Evolutionary conservation across 2,797 vertebrate species (phyloP), one percentile per base, ranked within the genome.

Genomic region (Cacajao melanocephalus): DNA sequence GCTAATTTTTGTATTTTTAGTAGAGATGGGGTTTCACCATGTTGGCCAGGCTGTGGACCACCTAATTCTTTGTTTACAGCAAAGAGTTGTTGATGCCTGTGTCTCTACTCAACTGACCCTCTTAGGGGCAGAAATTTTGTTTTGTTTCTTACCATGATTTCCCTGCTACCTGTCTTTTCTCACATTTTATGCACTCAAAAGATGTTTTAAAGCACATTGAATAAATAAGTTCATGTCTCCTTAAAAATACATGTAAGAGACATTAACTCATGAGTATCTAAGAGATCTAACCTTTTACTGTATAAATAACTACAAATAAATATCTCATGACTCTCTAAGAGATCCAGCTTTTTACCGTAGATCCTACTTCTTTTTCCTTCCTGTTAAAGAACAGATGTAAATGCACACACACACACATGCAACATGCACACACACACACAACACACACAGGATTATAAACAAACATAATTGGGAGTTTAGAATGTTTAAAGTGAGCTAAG

Each of bases 131-230:
- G 33, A 86, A 28, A 70, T 72, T 93, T 80, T 58, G 15, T 44
- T 93, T 91, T 52, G 39, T 80, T 96, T 94, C 81, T 80, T n/a
- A 9, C 55, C 33, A 36, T 81, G 24, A 41, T 46, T 96, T 67
- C 19, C 39, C 44, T 2, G n/a, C 12, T 78, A 57, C 19, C 11
- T 24, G n/a, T 57, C 55, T 41, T 28, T 48, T 88, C 33, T 48
- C 87, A 72, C n/a, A 52, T 36, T 30, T 19, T 58, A 50, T 17
- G 22, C 48, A 48, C 19, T 70, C 81, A 41, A 88, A 97, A 78
- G 46, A 33, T 4, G 0, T 12, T 48, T 72, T 67, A 79, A 80
- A 89, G 15, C 24, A 39, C 30, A 7, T 48, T 48, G n/a, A 90
- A 55, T 83, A 87, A 57, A 33, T 80, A 46, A 83, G 36, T 64